phyloP scores from a whole-genome alignment of 30 jellyfish, hydroid and myxozoan species.

The Pseudorhiza aurosa region DNA sequence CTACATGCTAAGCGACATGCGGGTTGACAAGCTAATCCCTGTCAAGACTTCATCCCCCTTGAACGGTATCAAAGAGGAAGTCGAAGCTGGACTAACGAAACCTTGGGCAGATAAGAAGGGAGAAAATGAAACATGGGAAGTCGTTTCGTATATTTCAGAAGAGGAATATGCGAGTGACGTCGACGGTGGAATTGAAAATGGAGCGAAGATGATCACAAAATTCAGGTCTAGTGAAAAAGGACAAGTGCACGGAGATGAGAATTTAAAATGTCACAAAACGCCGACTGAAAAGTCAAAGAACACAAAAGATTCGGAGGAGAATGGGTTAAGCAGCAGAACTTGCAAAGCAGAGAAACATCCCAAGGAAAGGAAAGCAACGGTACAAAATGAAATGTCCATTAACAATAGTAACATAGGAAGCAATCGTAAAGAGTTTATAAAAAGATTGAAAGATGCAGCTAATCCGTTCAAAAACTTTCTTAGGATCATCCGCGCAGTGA shows the following conservation, averaged over 20 bases:
- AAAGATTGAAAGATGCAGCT: conserved; percentile 7
- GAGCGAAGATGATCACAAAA: neutral
- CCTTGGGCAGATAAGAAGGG: neutral
- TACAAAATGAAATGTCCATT: neutral
- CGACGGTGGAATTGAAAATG: neutral
- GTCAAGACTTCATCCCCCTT: neutral
- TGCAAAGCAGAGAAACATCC: neutral
- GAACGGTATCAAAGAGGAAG: neutral
- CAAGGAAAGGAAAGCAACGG: neutral
- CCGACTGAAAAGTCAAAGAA: too few species aligned
- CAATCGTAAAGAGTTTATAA: neutral
- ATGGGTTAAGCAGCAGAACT: neutral
- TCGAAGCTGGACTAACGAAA: neutral
- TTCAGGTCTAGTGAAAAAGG: neutral
- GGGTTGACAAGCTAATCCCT: neutral
- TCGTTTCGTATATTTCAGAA: neutral
- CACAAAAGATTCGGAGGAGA: neutral
- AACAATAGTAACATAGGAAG: neutral
- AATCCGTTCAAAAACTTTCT: conserved; percentile 23
- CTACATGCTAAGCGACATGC: neutral
- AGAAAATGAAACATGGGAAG: neutral
- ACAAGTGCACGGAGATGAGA: neutral
- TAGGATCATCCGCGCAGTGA: conserved; percentile 16
- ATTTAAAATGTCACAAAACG: neutral
- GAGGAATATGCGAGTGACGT: neutral